These are phyloP conservation scores for Thymallus thymallus DNA, from an alignment of 2,113 vertebrate genomes.

Conservation along the genomic window DNA sequence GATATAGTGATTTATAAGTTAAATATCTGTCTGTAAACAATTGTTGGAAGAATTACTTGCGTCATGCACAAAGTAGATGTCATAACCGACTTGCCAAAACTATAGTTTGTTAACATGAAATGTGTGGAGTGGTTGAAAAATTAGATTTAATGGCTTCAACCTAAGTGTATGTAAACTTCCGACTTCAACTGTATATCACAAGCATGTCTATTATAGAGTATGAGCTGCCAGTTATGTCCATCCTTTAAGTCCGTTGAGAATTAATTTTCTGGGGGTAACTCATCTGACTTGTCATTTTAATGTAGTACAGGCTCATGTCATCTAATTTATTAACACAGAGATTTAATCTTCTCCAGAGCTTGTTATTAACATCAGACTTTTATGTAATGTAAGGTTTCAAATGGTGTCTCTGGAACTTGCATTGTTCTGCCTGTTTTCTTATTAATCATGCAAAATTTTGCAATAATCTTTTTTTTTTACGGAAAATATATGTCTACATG, in stretches of 20 bases:
- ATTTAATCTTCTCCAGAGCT: background rate
- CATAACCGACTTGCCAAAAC: too few relatives aligned
- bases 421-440: background rate
- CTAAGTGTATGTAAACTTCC: too few relatives aligned
- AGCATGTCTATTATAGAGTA: background rate
- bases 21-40: too few relatives aligned
- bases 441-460: background rate
- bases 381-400: background rate
- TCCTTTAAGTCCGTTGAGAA: background rate
- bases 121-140: too few relatives aligned
- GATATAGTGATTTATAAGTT: too few relatives aligned
- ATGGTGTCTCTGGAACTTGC: background rate
- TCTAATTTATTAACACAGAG: background rate
- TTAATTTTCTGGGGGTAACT: background rate
- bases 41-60: too few relatives aligned
- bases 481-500: background rate
- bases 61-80: too few relatives aligned
- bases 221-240: background rate
- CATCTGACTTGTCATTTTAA: background rate
- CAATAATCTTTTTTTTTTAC: too few relatives aligned
- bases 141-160: too few relatives aligned
- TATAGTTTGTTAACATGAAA: too few relatives aligned
- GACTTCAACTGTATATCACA: background rate
- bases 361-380: background rate
- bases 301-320: background rate